Conservation (phyloP, 1,140 invertebrate genomes). For the Babylonia areolata region DNA sequence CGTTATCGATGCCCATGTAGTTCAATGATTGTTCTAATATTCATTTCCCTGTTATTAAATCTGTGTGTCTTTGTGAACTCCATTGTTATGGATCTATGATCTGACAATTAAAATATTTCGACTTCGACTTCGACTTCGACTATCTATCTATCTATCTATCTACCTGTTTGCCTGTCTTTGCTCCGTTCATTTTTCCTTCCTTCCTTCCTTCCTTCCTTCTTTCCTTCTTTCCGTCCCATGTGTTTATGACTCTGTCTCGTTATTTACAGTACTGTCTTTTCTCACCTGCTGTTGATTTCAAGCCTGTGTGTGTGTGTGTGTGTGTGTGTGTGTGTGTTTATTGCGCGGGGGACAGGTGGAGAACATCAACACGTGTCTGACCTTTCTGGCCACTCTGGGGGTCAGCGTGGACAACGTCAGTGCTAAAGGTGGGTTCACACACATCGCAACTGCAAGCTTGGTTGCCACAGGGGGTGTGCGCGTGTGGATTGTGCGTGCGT, state of each 20-base stretch:
- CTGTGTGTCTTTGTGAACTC: no score
- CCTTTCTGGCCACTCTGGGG: slow-evolving; percentile 88
- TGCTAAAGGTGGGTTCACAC: slow-evolving; percentile 79
- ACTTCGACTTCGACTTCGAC: no score
- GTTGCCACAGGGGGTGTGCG: no score
- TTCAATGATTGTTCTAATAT: no score
- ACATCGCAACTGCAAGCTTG: no score
- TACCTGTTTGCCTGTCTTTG: not conserved
- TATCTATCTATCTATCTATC: no score
- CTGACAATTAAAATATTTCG: no score
- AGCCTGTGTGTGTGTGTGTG: not conserved
- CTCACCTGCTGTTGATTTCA: not conserved
- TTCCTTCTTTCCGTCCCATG: not conserved
- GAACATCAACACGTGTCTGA: slow-evolving; percentile 92
- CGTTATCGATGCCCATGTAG: no score
- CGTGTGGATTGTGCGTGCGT: no score
- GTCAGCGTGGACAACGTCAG: slow-evolving; percentile 88
- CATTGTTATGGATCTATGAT: no score
- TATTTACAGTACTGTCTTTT: not conserved
- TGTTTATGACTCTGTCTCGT: not conserved
- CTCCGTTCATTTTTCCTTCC: not conserved
- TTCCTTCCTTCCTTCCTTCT: not conserved
- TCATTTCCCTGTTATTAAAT: no score
- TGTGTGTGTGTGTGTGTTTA: not conserved
- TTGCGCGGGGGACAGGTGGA: no score